These are phyloP conservation scores for Chaetorhynchus papuensis DNA, from an alignment of 2,113 vertebrate species.

Conservation along the genomic window DNA sequence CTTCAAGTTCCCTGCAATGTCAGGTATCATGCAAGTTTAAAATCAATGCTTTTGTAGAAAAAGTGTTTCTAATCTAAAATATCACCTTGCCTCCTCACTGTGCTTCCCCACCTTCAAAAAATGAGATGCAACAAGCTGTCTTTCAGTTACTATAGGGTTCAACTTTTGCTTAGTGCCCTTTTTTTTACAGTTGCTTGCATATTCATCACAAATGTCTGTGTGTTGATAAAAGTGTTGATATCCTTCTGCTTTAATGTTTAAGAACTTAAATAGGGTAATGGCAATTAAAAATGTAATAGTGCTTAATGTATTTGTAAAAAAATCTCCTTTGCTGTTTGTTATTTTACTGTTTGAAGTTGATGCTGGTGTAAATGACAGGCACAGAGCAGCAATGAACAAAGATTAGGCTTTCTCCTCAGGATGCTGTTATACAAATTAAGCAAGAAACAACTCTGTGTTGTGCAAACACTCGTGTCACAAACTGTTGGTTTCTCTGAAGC, in stretches of 20 bases:
- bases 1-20: background rate
- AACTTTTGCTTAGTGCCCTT: background rate
- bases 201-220: background rate
- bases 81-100: background rate
- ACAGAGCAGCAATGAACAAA: background rate
- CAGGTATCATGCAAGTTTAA: background rate
- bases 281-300: background rate
- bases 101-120: background rate
- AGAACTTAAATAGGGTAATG: background rate
- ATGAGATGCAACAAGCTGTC: background rate
- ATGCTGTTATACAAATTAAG: background rate
- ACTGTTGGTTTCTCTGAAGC: background rate
- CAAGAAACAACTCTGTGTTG: background rate
- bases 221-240: background rate
- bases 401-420: background rate
- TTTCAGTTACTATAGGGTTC: background rate
- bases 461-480: background rate
- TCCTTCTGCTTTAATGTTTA: background rate
- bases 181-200: background rate
- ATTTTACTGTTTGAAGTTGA: background rate
- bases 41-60: background rate
- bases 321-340: background rate
- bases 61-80: background rate
- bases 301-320: background rate
- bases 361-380: background rate